Evolutionary conservation across 2,113 vertebrate genomes (phyloP).

Genomic region (Tetraodon nigroviridis): DNA sequence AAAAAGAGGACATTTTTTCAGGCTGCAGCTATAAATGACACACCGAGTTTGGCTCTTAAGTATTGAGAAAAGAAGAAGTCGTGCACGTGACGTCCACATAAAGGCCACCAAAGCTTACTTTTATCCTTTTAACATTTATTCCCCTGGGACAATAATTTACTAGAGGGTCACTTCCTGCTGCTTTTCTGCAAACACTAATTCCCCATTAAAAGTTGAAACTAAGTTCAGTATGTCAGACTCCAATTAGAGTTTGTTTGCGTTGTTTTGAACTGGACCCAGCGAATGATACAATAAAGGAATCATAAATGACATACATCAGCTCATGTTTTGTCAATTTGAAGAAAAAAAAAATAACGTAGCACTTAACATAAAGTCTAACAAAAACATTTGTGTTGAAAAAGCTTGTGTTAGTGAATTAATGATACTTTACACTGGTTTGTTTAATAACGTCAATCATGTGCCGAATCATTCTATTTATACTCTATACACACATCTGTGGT

Average conservation of each 20-base stretch:
- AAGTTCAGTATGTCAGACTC: conserved; percentile 13
- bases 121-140: conserved; percentile 33
- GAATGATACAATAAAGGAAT: neutral
- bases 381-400: neutral
- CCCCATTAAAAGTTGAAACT: conserved; percentile 19
- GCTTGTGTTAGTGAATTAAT: conserved; percentile 10
- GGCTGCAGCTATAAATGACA: conserved; percentile 42
- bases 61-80: conserved; percentile 37
- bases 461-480: too few species aligned
- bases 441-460: too few species aligned
- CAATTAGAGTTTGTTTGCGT: conserved; percentile 1
- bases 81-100: conserved; percentile 23
- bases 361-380: neutral
- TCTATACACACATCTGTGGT: too few species aligned
- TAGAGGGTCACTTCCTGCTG: neutral
- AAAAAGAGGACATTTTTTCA: conserved; percentile 13
- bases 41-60: conserved; percentile 19
- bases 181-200: conserved; percentile 16
- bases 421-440: neutral
- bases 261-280: conserved; percentile 1
- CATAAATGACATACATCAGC: too few species aligned
- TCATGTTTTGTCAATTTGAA: conserved; percentile 6
- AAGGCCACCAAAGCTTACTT: conserved; percentile 30
- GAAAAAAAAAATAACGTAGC: conserved; percentile 8
- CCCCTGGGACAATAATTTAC: conserved; percentile 19